phyloP scores from a whole-genome alignment of 2,888 invertebrate genomes.

The Molorchus minor region DNA sequence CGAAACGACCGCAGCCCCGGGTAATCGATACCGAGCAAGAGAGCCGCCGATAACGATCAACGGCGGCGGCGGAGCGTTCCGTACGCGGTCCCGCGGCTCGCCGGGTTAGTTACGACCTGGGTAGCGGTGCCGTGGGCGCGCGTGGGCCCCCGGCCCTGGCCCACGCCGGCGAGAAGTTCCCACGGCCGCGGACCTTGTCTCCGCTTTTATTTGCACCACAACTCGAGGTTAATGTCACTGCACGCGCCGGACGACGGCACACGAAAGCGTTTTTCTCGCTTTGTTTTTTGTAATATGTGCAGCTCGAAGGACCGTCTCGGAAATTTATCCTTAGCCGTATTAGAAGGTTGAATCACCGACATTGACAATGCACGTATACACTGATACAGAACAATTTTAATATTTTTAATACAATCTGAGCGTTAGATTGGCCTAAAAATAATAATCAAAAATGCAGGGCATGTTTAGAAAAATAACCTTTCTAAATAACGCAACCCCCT shows the following conservation, averaged over 20 bases:
- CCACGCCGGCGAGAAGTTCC: conserved; percentile 45
- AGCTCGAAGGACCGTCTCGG: not conserved
- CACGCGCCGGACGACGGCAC: conserved; percentile 30
- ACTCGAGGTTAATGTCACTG: conserved; percentile 49
- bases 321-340: not conserved
- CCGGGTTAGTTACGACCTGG: conserved; percentile 36
- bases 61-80: conserved; percentile 10
- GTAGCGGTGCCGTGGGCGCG: conserved; percentile 47
- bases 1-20: not conserved
- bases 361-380: too few species aligned
- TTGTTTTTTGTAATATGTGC: not conserved
- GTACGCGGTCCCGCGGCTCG: not conserved
- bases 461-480: not conserved
- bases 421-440: not conserved
- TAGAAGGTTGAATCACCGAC: too few species aligned
- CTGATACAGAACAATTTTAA: too few species aligned
- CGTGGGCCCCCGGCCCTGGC: conserved; percentile 47
- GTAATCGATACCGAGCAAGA: conserved; percentile 14
- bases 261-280: not conserved
- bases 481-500: too few species aligned
- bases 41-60: conserved; percentile 7
- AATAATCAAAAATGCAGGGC: not conserved
- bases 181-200: conserved; percentile 45
- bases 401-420: too few species aligned
- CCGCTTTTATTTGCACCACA: conserved; percentile 47